Percentiles rank a stretch among this genome's conserved stretches.
phyloP scores from a whole-genome alignment of 2,888 invertebrate species.

The Rutpela maculata region DNA sequence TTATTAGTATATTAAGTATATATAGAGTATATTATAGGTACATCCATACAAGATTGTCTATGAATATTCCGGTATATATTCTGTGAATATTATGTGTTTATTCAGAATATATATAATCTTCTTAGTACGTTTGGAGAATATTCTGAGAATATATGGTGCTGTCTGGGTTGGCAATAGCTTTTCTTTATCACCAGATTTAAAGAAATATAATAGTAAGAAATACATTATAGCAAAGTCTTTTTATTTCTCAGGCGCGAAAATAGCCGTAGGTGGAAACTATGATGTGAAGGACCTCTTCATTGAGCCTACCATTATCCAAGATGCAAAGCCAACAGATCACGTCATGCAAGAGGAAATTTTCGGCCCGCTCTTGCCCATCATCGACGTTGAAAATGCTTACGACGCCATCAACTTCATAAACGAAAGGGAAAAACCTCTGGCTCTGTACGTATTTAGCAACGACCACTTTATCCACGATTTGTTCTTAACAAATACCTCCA shows the following conservation, averaged over 20 bases:
- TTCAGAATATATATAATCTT: no score
- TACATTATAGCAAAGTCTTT: no score
- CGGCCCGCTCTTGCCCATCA: conserved; percentile 94
- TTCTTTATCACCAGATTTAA: no score
- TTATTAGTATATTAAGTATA: no score
- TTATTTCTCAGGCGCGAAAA: conserved; percentile 74
- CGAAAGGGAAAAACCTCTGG: conserved; percentile 90
- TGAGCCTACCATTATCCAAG: conserved; percentile 87
- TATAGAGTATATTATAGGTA: no score
- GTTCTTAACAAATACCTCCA: conserved; percentile 83
- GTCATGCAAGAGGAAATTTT: conserved; percentile 96
- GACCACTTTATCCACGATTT: conserved; percentile 77
- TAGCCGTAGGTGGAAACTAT: conserved; percentile 86
- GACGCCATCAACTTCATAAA: conserved; percentile 95
- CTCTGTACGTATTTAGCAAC: conserved; percentile 89
- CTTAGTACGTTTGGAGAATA: no score
- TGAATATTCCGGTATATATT: no score
- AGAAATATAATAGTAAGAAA: no score
- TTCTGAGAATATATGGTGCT: no score
- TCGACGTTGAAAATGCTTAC: conserved; percentile 87
- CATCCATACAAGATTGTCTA: no score
- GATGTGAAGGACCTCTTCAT: conserved; percentile 88
- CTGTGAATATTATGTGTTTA: no score
- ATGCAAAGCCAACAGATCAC: conserved; percentile 85
- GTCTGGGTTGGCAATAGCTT: no score